phyloP scores from a whole-genome alignment of 1,140 invertebrate species.

The Sarcophaga peregrina region DNA sequence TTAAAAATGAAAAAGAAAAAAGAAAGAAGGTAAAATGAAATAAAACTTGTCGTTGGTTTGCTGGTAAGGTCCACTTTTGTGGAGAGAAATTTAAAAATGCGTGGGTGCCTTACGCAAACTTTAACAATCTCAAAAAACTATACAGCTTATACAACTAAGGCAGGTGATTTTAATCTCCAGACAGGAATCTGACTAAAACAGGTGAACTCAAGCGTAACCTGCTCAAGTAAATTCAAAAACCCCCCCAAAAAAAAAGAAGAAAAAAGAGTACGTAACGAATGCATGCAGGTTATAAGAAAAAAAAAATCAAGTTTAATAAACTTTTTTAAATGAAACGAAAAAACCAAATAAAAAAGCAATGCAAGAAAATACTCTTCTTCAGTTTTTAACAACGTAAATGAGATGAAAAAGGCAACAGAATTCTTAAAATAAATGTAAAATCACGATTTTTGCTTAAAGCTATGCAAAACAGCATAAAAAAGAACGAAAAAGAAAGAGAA shows the following conservation, averaged over 20 bases:
- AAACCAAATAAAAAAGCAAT: neutral
- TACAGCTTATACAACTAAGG: constrained; percentile 47
- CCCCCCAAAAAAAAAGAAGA: neutral
- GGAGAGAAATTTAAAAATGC: constrained; percentile 1
- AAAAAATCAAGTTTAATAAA: constrained; percentile 37
- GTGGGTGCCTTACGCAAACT: constrained; percentile 37
- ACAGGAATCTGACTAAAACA: constrained; percentile 65
- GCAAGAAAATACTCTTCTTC: constrained; percentile 3
- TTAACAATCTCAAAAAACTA: constrained; percentile 1
- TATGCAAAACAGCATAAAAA: constrained; percentile 59
- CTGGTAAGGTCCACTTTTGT: neutral
- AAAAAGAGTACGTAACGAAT: neutral
- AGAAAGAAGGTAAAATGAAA: constrained; percentile 6
- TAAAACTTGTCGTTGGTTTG: neutral
- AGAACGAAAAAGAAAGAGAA: neutral
- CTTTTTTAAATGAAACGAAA: neutral
- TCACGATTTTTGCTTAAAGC: constrained; percentile 65
- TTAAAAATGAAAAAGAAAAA: constrained; percentile 14
- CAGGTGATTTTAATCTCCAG: constrained; percentile 65
- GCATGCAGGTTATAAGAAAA: neutral
- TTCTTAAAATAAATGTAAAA: constrained; percentile 60
- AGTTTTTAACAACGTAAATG: neutral
- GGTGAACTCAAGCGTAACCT: constrained; percentile 52
- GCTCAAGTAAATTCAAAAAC: neutral
- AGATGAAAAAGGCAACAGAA: neutral